Evolutionary conservation across 2,797 vertebrate species (phyloP), one percentile per base, ranked within the genome.

Genomic region (Otolemur crassicaudatus): DNA sequence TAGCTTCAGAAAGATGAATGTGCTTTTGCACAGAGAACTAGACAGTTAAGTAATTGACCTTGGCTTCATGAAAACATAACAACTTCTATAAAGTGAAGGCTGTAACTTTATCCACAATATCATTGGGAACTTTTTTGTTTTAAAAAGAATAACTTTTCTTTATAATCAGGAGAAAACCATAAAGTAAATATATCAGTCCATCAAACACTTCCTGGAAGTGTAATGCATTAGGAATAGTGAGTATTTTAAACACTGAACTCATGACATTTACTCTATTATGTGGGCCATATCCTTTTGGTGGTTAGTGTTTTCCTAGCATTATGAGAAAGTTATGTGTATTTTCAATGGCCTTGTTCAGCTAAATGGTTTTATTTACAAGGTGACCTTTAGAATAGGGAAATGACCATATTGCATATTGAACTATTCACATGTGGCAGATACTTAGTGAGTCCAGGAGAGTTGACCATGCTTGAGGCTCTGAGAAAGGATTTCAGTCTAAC

Each of bases 301-400:
- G 80, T 95, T 81, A 88, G 37, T 87, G 63, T 96, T 96, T 96
- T 91, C 80, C 84, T 88, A 86, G 73, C 27, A 90, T 95, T 94
- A 77, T 70, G 82, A 82, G 40, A 75, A 17, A 96, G 43, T 43
- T 82, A 46, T 70, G 43, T 82, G 37, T 92, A 95, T 63, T 93
- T 96, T 87, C 77, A 92, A 81, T 91, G 27, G 25, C 22, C 17
- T 93, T 94, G 92, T 93, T 85, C 56, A 95, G 84, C 63, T 63
- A 91, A 92, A 46, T 73, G 40, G 46, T 60, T 83, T 94, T 96
- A 96, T 91, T 95, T 67, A 81, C 53, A 87, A 79, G n/a, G n/a
- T 84, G 73, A 96, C 72, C 43, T 96, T 96, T 85, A 96, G 69
- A 96, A 95, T 76, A 97, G 53, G n/a, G 58, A 94, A 91, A 72